phyloP scores from a whole-genome alignment of 2,113 vertebrate species.

The Astur gentilis region DNA sequence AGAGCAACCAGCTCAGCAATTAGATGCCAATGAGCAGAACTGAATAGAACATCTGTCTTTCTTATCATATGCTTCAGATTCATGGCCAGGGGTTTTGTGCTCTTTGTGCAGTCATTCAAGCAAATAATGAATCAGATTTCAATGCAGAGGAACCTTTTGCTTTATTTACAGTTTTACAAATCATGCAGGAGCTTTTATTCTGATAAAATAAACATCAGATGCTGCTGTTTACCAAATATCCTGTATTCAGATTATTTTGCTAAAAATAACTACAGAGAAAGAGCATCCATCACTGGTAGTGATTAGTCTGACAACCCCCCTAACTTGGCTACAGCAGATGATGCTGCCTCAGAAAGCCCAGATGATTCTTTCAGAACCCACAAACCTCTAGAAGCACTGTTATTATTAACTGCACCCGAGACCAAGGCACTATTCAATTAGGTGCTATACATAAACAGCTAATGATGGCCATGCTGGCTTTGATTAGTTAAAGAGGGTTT shows the following conservation, averaged over 20 bases:
- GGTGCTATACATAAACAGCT: background rate
- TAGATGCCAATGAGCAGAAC: background rate
- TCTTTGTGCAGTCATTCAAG: background rate
- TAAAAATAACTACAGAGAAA: background rate
- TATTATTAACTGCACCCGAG: background rate
- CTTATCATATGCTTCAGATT: background rate
- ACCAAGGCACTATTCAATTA: background rate
- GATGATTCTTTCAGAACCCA: background rate
- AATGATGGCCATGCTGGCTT: background rate
- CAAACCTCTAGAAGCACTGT: background rate
- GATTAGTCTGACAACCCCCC: background rate
- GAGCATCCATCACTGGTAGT: background rate
- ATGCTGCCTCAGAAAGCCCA: background rate
- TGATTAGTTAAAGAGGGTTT: background rate
- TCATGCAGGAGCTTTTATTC: background rate
- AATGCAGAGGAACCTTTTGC: background rate
- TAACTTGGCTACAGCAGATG: background rate
- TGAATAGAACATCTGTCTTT: background rate
- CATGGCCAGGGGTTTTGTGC: background rate
- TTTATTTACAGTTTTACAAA: slow-evolving; percentile 20
- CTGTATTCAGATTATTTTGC: background rate
- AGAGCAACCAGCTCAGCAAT: background rate
- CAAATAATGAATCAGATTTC: background rate
- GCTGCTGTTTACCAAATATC: background rate
- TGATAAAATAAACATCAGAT: background rate